Conservation (phyloP, 2,888 invertebrate species). For the Sminthurides aquaticus region DNA sequence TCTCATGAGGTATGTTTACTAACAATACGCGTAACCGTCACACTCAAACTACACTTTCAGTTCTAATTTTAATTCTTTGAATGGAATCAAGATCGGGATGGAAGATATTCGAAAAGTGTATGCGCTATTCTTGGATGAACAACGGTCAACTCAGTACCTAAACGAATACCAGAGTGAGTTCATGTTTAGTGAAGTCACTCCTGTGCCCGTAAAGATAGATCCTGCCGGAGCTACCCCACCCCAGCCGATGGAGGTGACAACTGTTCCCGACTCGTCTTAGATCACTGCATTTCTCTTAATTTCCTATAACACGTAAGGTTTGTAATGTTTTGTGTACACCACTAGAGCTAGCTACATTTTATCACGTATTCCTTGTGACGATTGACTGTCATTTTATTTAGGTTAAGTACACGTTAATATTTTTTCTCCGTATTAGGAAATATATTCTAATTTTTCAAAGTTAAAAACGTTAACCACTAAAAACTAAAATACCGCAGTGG, state of each 20-base stretch:
- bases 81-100: slow-evolving; percentile 57
- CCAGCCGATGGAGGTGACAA: slow-evolving; percentile 17
- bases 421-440: no score
- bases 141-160: slow-evolving; percentile 83
- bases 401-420: no score
- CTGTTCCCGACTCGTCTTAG: not conserved
- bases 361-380: no score
- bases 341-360: no score
- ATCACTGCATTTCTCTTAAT: no score
- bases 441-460: no score
- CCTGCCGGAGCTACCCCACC: not conserved
- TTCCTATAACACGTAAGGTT: no score
- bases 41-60: not conserved
- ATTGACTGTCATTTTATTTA: no score
- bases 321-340: no score
- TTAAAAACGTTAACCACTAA: no score
- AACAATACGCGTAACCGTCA: no score
- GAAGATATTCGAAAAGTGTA: slow-evolving; percentile 94
- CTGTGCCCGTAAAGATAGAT: not conserved
- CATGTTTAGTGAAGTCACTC: slow-evolving; percentile 60
- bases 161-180: slow-evolving; percentile 94
- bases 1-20: slow-evolving; percentile 64
- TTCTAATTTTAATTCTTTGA: not conserved
- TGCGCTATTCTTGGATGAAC: slow-evolving; percentile 87
- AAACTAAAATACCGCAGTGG: no score